Evolutionary conservation across 2,797 vertebrate genomes (phyloP), one percentile per base, ranked within the genome.

Genomic region (Phylloscopus collybita): DNA sequence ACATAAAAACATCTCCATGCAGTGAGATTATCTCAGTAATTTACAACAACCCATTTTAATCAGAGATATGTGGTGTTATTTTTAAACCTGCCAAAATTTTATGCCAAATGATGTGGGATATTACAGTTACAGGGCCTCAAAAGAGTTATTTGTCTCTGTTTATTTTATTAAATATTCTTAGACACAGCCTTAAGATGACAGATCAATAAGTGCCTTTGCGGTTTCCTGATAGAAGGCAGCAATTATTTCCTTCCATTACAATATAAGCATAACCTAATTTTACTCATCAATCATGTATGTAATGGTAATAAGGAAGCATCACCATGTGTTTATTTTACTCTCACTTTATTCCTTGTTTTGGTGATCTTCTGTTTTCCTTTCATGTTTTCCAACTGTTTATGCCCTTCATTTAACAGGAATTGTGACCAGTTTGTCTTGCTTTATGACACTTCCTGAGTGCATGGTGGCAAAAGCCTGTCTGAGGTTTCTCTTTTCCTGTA

Each of bases 211-310:
- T 95, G 94, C 90, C 93, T 96, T 97, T 98, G 98, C 0, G 97
- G 98, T 98, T 98, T 98, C 97, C 96, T 97, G 97, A 98, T 97
- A 96, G 97, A 98, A 98, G 59, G 93, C 93, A 97, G 96, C 94
- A 98, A 98, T 98, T 98, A 98, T 97, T 98, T 98, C 91, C 97
- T 97, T 98, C 97, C 97, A 97, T 98, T 98, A 98, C 96, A 97
- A 97, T 96, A 97, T 97, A 97, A 97, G 95, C 92, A 86, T 97
- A 98, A 98, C 93, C 92, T 92, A 97, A 97, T 98, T 98, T 97
- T 96, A 90, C 67, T 94, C 94, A 98, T 98, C 97, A 96, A 93
- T 98, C 98, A 98, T 97, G 79, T 96, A 95, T 95, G 92, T 82
- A 95, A 92, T 80, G 88, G 88, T 87, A 97, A 98, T 96, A 97